A percentile compares a stretch with the other conserved stretches of the same genome.
These are phyloP conservation scores for Cromileptes altivelis DNA, from an alignment of 2,113 vertebrate species.

Conservation along the genomic window DNA sequence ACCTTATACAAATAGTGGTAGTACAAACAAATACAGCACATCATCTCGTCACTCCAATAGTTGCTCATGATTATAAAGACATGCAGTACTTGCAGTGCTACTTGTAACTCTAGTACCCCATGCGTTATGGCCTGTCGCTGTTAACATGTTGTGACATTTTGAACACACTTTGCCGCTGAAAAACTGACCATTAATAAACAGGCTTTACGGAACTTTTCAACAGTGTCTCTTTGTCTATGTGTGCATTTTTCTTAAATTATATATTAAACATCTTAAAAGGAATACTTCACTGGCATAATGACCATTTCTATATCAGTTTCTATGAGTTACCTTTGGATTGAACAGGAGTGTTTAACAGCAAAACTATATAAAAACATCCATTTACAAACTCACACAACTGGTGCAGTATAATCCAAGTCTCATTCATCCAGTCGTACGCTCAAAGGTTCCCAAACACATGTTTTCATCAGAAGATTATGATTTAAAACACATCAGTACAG, in stretches of 20 bases:
- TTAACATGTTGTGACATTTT: constrained; percentile 73
- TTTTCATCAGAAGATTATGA: too few species aligned
- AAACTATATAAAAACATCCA: too few species aligned
- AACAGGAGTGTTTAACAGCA: too few species aligned
- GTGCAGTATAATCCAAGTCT: too few species aligned
- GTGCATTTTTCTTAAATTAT: neutral
- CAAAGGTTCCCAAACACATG: too few species aligned
- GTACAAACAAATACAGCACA: constrained; percentile 52
- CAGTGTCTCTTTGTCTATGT: neutral
- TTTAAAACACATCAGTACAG: too few species aligned
- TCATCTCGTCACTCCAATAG: constrained; percentile 13
- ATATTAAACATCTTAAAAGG: neutral
- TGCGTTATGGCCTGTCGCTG: constrained; percentile 69
- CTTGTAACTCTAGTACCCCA: constrained; percentile 60
- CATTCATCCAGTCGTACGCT: too few species aligned
- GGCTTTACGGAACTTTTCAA: constrained; percentile 60
- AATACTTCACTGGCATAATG: too few species aligned
- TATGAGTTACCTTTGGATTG: too few species aligned
- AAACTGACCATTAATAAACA: constrained; percentile 71
- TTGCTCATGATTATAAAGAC: constrained; percentile 53
- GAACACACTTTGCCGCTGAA: constrained; percentile 50
- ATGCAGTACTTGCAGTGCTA: constrained; percentile 62
- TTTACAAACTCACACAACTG: too few species aligned
- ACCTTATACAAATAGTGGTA: constrained; percentile 22
- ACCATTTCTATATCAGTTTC: too few species aligned